phyloP scores from a whole-genome alignment of 2,888 invertebrate genomes.

The Xestia c-nigrum region DNA sequence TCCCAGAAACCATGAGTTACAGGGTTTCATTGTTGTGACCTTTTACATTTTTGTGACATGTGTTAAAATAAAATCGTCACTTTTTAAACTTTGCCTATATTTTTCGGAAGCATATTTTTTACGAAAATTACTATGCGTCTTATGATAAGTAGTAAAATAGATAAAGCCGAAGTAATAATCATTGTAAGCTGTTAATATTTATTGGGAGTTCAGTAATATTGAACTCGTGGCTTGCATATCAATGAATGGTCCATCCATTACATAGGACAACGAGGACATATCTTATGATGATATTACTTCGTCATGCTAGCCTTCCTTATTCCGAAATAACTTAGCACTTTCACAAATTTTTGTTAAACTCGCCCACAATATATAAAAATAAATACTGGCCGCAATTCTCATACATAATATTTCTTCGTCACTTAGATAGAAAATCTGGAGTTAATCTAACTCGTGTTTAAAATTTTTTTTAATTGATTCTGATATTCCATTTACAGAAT shows the following conservation, averaged over 20 bases:
- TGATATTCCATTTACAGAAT: not conserved
- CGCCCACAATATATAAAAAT: not conserved
- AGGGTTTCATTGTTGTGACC: not conserved
- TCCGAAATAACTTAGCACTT: conserved; percentile 10
- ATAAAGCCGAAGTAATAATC: conserved; percentile 40
- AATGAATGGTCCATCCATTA: conserved; percentile 27
- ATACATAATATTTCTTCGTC: not conserved
- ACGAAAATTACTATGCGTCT: not conserved
- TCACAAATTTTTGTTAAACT: not conserved
- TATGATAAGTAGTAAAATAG: conserved; percentile 15
- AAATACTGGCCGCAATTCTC: not conserved
- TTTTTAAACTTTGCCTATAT: too few relatives aligned
- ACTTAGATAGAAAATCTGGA: not conserved
- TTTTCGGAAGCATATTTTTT: not conserved
- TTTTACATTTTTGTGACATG: not conserved
- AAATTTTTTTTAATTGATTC: not conserved
- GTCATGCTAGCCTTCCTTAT: conserved; percentile 8
- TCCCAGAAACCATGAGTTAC: not conserved
- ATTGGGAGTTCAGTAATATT: conserved; percentile 48
- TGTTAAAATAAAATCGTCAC: not conserved
- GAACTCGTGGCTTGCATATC: conserved; percentile 40
- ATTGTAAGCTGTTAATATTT: conserved; percentile 43
- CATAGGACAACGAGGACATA: not conserved
- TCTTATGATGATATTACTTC: conserved; percentile 1
- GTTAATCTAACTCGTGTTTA: not conserved